These are phyloP conservation scores for Takifugu bimaculatus DNA, from an alignment of 2,113 vertebrate species.

Conservation along the genomic window DNA sequence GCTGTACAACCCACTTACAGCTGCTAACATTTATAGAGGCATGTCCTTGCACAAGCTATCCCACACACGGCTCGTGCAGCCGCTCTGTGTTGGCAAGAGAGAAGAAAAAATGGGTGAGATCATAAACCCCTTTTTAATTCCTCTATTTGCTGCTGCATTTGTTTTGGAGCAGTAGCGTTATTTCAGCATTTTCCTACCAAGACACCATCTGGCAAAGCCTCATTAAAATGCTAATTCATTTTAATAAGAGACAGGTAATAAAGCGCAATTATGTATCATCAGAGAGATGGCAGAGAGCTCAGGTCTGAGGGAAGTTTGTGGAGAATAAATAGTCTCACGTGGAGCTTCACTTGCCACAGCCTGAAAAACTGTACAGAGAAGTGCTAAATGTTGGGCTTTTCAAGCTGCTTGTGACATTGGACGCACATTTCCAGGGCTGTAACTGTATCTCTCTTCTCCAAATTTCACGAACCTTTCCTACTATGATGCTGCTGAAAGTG, in stretches of 20 bases:
- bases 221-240: slow-evolving; percentile 85
- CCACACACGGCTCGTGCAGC: neutral
- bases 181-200: slow-evolving; percentile 64
- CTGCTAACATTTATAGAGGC: neutral
- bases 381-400: slow-evolving; percentile 20
- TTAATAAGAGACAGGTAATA: slow-evolving; percentile 84
- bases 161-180: slow-evolving; percentile 37
- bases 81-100: slow-evolving; percentile 21
- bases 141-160: slow-evolving; percentile 4
- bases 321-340: slow-evolving; percentile 47
- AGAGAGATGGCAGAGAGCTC: slow-evolving; percentile 61
- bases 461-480: too few relatives aligned
- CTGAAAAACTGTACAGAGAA: neutral
- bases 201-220: slow-evolving; percentile 75
- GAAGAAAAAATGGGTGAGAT: slow-evolving; percentile 1
- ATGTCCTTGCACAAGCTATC: neutral
- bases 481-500: too few relatives aligned
- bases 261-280: slow-evolving; percentile 81
- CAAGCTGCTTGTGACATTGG: neutral
- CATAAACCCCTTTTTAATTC: slow-evolving; percentile 12
- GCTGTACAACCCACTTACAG: slow-evolving; percentile 6
- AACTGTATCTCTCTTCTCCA: too few relatives aligned
- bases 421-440: neutral
- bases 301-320: slow-evolving; percentile 58
- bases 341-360: too few relatives aligned